phyloP scores from a whole-genome alignment of 1,140 invertebrate genomes.

The Zaprionus davidi region DNA sequence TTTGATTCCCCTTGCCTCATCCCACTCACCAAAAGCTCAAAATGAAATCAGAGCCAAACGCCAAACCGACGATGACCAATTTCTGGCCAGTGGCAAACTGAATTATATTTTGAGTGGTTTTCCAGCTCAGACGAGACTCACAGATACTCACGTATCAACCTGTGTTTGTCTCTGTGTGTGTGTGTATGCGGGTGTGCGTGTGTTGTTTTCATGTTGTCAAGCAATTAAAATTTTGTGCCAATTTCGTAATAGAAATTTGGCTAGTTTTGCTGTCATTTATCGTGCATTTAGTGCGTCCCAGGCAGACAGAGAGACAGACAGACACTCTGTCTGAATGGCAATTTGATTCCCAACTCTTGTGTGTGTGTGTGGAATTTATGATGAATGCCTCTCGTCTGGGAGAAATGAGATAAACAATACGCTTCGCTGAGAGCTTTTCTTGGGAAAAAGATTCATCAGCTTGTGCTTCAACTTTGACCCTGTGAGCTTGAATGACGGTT shows the following conservation, averaged over 20 bases:
- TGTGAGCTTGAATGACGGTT: not conserved
- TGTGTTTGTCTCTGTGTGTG: slow-evolving; percentile 46
- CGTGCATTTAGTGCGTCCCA: slow-evolving; percentile 51
- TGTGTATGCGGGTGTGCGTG: not conserved
- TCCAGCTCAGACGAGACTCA: slow-evolving; percentile 8
- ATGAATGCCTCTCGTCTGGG: slow-evolving; percentile 28
- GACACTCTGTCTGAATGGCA: slow-evolving; percentile 32
- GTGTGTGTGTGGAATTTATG: slow-evolving; percentile 55
- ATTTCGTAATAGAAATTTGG: slow-evolving; percentile 70
- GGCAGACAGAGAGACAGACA: not conserved
- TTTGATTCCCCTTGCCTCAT: not conserved
- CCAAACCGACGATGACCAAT: slow-evolving; percentile 59
- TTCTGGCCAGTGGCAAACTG: slow-evolving; percentile 65
- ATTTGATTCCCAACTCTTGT: slow-evolving; percentile 29
- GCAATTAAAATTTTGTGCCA: slow-evolving; percentile 76
- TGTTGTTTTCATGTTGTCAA: slow-evolving; percentile 65
- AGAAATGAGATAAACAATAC: slow-evolving; percentile 20
- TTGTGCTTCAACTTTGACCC: slow-evolving; percentile 5
- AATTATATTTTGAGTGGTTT: slow-evolving; percentile 72
- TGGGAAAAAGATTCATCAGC: not conserved
- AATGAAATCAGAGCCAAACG: slow-evolving; percentile 69
- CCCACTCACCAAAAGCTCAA: slow-evolving; percentile 39
- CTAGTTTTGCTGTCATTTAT: slow-evolving; percentile 61
- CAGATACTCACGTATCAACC: not conserved
- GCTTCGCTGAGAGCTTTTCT: not conserved